Evolutionary conservation across 2,888 invertebrate species (phyloP), one percentile per base, ranked within the genome.

Genomic region (Patella pellucida): DNA sequence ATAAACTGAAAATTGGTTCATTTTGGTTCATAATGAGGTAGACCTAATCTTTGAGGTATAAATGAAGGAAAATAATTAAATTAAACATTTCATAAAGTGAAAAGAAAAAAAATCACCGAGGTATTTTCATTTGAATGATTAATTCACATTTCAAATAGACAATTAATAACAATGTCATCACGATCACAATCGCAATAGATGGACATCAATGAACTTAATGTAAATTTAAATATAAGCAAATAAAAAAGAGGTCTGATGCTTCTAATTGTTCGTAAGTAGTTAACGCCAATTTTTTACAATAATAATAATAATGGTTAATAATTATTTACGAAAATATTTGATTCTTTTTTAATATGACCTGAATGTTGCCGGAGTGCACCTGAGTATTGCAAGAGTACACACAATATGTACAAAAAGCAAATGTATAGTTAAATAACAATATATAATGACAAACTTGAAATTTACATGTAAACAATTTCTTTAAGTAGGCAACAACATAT

Each of bases 401-500:
- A 41, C 11, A 62, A 62, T 62, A 62, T 62, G 62, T 62, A 62
- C 62, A 62, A 23, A 62, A 62, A 62, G 23, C 15, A 62, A 62
- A 62, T 11, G 12, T 11, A 62, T 23, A 62, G 11, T 23, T 62
- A 62, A 23, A 23, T 62, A 62, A 62, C 62, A 62, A 62, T 62
- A 62, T 62, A 62, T 62, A 23, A 62, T 23, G 41, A 62, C 62
- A 62, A 62, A 62, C 23, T 62, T 62, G 41, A 9, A 41, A 41
- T 41, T 41, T 41, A 41, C 41, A 41, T 41, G 62, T 62, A 62
- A 62, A 62, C 62, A 62, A 23, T 62, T 62, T 19, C 23, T 16
- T 62, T 62, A 62, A 62, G 62, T 62, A 62, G 62, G 62, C 62
- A 62, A 62, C 62, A 62, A 62, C 62, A 62, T 62, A 41, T 41